Evolutionary conservation across 2,113 vertebrate species (phyloP), one percentile per base, ranked within the genome.

Genomic region (Muscicapa adusta): DNA sequence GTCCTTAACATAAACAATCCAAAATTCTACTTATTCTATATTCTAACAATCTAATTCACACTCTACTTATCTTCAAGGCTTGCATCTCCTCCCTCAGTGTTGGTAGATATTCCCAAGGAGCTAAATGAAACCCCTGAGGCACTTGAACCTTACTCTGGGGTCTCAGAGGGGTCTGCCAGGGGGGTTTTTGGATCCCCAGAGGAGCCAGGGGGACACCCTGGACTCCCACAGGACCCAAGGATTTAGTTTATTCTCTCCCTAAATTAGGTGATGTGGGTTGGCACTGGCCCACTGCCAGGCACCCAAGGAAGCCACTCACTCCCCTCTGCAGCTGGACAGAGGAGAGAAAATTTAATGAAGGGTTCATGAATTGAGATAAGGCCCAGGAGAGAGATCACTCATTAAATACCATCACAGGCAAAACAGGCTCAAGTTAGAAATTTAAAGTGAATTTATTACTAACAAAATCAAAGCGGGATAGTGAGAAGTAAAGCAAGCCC

Each of bases 251-350:
- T 58, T 56, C 12, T 68, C 16, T 36, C 23, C 16, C 33, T 76
- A 90, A 85, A 47, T 43, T 45, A 71, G 53, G 13, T 29, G 8
- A 14, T 26, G 6, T 31, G 25, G 8, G 43, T 12, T 66, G 61
- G 22, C 20, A 31, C 31, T 58, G 26, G 20, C 36, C 25, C 0
- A 0, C 25, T 57, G 25, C 31, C 43, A 42, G 51, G 25, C 25
- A 66, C 31, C 43, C 20, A 31, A 16, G 10, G 57, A 75, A 85
- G 25, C 20, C 45, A 56, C 31, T 42, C 60, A 48, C 19, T 34
- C 19, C 19, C 10, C 61, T 50, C 61, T 75, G 25, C 34, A 57
- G 51, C 16, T 50, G 51, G 19, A 31, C 20, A 50, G 51, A 66
- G 16, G 29, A 57, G 4, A 57, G 34, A 58, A 57, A 66, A 75